Percentiles rank a stretch among this genome's conserved stretches.
These are phyloP conservation scores for Dromococcyx pavoninus DNA, from an alignment of 2,797 vertebrate species.

Conservation along the genomic window DNA sequence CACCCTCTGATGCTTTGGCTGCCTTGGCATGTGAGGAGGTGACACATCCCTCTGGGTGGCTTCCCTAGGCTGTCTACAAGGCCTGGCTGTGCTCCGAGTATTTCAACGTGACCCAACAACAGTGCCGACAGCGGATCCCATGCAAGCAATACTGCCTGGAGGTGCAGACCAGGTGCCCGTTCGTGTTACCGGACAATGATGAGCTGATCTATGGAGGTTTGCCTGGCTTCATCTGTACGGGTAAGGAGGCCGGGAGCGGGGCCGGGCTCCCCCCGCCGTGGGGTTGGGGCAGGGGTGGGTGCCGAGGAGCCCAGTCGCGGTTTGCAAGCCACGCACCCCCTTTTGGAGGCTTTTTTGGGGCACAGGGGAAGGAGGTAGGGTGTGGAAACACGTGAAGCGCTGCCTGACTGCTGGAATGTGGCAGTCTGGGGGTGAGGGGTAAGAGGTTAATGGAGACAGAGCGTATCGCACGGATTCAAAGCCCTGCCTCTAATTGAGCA, in stretches of 20 bases:
- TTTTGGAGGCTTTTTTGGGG: neutral
- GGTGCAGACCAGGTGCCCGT: slow-evolving; percentile 87
- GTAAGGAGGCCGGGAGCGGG: slow-evolving; percentile 65
- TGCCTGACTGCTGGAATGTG: fast-evolving
- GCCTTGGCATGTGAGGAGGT: fast-evolving
- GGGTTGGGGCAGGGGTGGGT: neutral
- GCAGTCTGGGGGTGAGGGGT: fast-evolving
- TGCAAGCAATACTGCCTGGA: slow-evolving; percentile 90
- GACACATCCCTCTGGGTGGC: neutral
- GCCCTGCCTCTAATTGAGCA: neutral
- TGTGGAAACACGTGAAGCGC: fast-evolving
- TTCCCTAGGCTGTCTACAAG: slow-evolving; percentile 84
- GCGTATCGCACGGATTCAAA: neutral
- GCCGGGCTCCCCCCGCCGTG: neutral
- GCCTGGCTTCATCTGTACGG: slow-evolving; percentile 88
- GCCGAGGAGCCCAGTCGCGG: fast-evolving
- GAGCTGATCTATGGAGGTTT: slow-evolving; percentile 87
- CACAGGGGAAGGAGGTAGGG: neutral
- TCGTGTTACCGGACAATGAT: slow-evolving; percentile 87
- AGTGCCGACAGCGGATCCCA: slow-evolving; percentile 85
- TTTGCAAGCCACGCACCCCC: fast-evolving
- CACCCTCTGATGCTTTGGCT: fast-evolving
- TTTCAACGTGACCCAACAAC: slow-evolving; percentile 86
- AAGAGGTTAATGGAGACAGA: fast-evolving
- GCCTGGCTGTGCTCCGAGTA: slow-evolving; percentile 89